A percentile compares a stretch with the other conserved stretches of the same genome.
These are phyloP conservation scores for Tyto alba DNA, from an alignment of 2,113 vertebrate species.

Conservation along the genomic window DNA sequence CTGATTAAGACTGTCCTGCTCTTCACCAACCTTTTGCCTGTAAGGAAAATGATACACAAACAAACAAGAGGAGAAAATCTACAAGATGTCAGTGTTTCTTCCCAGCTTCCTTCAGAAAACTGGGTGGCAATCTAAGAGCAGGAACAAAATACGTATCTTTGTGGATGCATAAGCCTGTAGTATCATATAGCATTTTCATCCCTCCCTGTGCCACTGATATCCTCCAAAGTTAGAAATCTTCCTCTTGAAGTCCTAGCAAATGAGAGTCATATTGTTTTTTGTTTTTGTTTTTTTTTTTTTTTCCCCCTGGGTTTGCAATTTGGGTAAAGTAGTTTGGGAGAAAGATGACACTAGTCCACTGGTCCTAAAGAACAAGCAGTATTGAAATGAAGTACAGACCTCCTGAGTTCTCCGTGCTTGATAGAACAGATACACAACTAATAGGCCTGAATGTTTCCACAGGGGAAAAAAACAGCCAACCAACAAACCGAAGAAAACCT, in stretches of 20 bases:
- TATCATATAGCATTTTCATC: neutral
- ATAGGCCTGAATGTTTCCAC: neutral
- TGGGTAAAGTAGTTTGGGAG: neutral
- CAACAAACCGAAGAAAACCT: neutral
- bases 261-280: neutral
- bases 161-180: neutral
- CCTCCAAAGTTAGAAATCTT: neutral
- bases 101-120: neutral
- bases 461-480: neutral
- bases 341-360: neutral
- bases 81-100: neutral
- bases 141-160: neutral
- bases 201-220: neutral
- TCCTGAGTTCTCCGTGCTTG: neutral
- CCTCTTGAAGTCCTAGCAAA: neutral
- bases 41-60: neutral
- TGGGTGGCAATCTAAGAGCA: neutral
- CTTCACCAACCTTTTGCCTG: neutral
- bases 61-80: neutral
- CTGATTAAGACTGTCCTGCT: neutral
- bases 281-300: too few relatives aligned
- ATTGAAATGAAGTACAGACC: neutral
- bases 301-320: neutral
- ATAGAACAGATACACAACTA: neutral
- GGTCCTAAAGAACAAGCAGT: neutral